A percentile compares a stretch with the other conserved stretches of the same genome.
phyloP scores from a whole-genome alignment of 2,113 vertebrate species.

The Vombatus ursinus region DNA sequence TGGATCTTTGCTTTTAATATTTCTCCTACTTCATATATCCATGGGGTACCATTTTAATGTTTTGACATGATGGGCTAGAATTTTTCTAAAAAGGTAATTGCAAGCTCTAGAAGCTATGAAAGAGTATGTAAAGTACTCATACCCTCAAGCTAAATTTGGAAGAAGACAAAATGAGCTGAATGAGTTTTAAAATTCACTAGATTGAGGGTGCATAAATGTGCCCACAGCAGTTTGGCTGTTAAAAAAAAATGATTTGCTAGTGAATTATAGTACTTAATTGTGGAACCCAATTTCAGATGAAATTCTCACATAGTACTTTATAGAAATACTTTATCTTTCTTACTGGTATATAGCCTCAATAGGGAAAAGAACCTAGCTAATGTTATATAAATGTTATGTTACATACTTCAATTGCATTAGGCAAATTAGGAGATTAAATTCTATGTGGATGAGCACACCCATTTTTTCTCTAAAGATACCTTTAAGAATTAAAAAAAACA shows the following conservation, averaged over 20 bases:
- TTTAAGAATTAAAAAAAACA: not conserved
- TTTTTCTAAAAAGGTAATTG: not conserved
- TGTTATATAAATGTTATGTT: not conserved
- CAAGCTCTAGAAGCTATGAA: not conserved
- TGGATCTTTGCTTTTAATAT: not conserved
- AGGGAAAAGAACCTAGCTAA: not conserved
- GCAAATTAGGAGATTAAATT: conserved; percentile 32
- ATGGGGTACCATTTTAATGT: not conserved
- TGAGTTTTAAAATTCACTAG: not conserved
- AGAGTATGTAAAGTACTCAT: not conserved
- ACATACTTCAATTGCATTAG: conserved; percentile 26
- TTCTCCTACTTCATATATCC: not conserved
- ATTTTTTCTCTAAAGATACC: not conserved
- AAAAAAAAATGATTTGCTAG: conserved; percentile 22
- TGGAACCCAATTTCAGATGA: conserved; percentile 25
- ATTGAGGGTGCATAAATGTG: not conserved
- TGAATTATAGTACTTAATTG: conserved; percentile 34
- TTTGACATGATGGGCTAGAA: not conserved
- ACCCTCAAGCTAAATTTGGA: not conserved
- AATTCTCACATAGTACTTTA: not conserved
- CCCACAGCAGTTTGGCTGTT: not conserved
- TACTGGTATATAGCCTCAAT: conserved; percentile 16
- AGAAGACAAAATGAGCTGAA: not conserved
- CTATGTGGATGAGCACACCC: not conserved
- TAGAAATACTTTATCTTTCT: conserved; percentile 23